These are phyloP conservation scores for Tokudaia tokunoshimensis DNA, from an alignment of 2,797 vertebrate genomes.

Conservation along the genomic window DNA sequence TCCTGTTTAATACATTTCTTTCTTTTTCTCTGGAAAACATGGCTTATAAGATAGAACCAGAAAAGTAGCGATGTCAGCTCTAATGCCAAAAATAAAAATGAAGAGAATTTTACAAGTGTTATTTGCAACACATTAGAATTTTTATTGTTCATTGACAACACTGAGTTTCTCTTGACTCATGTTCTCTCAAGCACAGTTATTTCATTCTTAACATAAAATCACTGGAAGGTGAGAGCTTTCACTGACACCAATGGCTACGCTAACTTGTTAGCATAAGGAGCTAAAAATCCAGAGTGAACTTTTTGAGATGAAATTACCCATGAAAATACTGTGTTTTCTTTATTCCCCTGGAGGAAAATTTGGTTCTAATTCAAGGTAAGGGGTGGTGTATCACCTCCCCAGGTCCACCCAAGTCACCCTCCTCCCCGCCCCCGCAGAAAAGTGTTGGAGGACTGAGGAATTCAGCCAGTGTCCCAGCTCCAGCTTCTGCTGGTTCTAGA, in stretches of 20 bases:
- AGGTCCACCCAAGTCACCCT: background rate
- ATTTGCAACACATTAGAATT: background rate
- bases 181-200: background rate
- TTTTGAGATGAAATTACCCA: conserved; percentile 30
- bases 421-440: background rate
- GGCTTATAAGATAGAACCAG: background rate
- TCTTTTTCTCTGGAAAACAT: conserved; percentile 45
- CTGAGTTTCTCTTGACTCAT: conserved; percentile 13
- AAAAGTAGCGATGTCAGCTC: background rate
- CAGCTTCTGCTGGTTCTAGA: background rate
- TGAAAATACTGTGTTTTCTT: background rate
- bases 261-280: conserved; percentile 42
- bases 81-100: conserved; percentile 51
- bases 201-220: background rate
- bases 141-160: background rate
- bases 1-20: background rate
- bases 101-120: conserved; percentile 1
- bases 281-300: background rate
- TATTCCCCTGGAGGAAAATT: background rate
- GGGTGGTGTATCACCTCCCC: background rate
- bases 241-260: background rate
- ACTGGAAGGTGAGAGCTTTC: background rate
- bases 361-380: conserved; percentile 25
- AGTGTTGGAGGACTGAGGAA: background rate
- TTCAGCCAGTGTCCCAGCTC: background rate